Conservation (phyloP, 2,888 invertebrate genomes). For the Koerneria pararmatus region DNA sequence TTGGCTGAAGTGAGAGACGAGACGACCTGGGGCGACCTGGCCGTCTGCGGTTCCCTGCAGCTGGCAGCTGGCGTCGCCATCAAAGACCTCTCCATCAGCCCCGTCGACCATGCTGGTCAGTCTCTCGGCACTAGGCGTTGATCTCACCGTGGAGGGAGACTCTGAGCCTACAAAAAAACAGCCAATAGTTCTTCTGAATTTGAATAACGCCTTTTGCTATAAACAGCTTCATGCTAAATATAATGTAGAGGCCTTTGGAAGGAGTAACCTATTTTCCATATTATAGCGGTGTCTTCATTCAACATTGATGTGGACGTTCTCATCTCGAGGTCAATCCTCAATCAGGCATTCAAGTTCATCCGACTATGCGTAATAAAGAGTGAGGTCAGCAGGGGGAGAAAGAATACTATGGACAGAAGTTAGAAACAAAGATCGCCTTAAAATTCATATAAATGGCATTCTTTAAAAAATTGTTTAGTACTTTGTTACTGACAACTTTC, state of each 20-base stretch:
- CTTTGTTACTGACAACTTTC: too few relatives aligned
- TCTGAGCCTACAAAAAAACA: too few relatives aligned
- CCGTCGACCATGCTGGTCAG: slow-evolving; percentile 20
- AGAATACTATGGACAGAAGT: too few relatives aligned
- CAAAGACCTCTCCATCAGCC: slow-evolving; percentile 2
- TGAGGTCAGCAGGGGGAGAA: not conserved
- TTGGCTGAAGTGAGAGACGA: slow-evolving; percentile 21
- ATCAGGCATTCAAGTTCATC: slow-evolving; percentile 18
- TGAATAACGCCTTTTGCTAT: too few relatives aligned
- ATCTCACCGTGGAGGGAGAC: too few relatives aligned
- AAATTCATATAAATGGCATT: too few relatives aligned
- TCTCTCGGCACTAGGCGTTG: not conserved
- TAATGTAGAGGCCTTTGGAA: too few relatives aligned
- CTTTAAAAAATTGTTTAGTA: too few relatives aligned
- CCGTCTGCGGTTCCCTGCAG: slow-evolving; percentile 16
- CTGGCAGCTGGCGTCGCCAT: slow-evolving; percentile 13
- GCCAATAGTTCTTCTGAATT: too few relatives aligned
- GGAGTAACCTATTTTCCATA: too few relatives aligned
- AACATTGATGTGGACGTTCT: slow-evolving; percentile 14
- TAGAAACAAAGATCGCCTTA: too few relatives aligned
- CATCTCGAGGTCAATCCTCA: slow-evolving; percentile 11
- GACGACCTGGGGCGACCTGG: slow-evolving; percentile 20
- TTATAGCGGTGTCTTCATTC: slow-evolving; percentile 18
- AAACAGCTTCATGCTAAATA: too few relatives aligned
- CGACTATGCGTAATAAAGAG: slow-evolving; percentile 13